These are phyloP conservation scores for Leptinotarsa rubiginosa DNA, from an alignment of 2,888 invertebrate genomes.

Conservation along the genomic window DNA sequence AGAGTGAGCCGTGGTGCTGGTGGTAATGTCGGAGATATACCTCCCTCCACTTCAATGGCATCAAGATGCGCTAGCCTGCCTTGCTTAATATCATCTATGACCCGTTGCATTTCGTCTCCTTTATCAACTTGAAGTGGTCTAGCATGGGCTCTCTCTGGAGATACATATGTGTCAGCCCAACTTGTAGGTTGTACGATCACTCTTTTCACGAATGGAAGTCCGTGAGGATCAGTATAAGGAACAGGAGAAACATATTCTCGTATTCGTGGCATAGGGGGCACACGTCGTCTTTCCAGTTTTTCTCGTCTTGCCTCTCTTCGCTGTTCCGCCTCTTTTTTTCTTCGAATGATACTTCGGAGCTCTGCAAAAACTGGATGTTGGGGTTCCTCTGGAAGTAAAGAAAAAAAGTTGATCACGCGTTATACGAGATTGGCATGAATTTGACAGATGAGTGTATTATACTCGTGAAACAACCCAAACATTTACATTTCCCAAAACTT, in stretches of 20 bases:
- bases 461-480: too few relatives aligned
- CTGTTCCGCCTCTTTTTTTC: neutral
- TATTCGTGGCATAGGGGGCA: constrained; percentile 9
- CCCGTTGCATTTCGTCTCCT: neutral
- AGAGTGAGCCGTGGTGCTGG: neutral
- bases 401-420: too few relatives aligned
- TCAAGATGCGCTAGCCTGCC: constrained; percentile 7
- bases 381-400: too few relatives aligned
- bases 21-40: neutral
- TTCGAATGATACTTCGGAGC: too few relatives aligned
- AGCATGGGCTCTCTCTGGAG: neutral
- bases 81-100: neutral
- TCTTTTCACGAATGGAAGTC: neutral
- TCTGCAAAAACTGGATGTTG: too few relatives aligned
- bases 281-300: neutral
- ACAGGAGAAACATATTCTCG: neutral
- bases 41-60: neutral
- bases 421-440: too few relatives aligned
- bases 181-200: neutral
- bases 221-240: neutral
- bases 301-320: neutral
- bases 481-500: too few relatives aligned
- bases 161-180: neutral
- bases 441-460: too few relatives aligned
- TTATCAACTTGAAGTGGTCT: neutral